Evolutionary conservation across 2,888 invertebrate genomes (phyloP).

Genomic region (Trichogramma evanescens): DNA sequence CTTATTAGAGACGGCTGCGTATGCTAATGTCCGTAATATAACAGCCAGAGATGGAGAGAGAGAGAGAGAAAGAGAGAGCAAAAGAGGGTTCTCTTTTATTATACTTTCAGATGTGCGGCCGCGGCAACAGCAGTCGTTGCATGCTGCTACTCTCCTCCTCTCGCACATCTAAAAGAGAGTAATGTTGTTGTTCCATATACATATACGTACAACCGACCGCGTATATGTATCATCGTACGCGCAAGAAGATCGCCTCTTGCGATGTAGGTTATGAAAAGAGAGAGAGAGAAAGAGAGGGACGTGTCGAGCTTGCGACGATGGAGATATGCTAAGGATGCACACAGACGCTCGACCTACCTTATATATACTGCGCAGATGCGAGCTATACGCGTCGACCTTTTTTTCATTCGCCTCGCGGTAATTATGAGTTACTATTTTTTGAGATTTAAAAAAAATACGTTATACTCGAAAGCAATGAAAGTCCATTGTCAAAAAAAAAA

Average conservation of each 20-base stretch:
- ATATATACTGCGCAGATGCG: too few species aligned
- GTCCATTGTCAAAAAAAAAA: constrained; percentile 4
- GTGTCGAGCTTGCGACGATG: constrained; percentile 7
- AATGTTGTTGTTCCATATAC: too few species aligned
- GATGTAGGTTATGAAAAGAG: constrained; percentile 27
- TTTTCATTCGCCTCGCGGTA: not conserved
- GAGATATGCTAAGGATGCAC: constrained; percentile 6
- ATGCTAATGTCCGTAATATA: constrained; percentile 29
- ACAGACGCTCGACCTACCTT: not conserved
- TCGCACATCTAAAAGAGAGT: too few species aligned
- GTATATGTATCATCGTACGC: too few species aligned
- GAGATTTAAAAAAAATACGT: not conserved
- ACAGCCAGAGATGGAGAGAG: constrained; percentile 16
- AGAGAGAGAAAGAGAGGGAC: not conserved
- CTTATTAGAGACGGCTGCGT: constrained; percentile 37
- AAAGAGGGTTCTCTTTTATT: constrained; percentile 21
- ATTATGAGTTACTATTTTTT: too few species aligned
- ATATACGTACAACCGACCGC: too few species aligned
- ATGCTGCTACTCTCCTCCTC: not conserved
- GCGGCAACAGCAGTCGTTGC: constrained; percentile 17
- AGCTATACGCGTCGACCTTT: not conserved
- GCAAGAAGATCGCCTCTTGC: constrained; percentile 21
- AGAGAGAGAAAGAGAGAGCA: not conserved
- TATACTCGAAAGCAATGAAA: not conserved
- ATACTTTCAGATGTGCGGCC: constrained; percentile 35